Base-by-base conservation (phyloP, 92 coral and sea anemone species). In the Parazoanthus atlanticus region DNA sequence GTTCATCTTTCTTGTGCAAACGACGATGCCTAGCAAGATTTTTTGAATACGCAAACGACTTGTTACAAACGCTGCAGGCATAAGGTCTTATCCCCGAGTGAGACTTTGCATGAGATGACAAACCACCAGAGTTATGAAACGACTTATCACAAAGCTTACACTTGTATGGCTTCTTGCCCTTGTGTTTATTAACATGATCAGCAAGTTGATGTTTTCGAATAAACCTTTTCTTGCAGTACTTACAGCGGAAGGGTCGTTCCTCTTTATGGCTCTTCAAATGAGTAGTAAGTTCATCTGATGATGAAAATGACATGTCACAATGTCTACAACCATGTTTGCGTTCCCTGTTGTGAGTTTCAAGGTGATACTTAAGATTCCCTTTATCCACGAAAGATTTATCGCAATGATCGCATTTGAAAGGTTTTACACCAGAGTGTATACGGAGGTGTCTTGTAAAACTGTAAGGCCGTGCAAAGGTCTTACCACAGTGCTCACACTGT, bases 141-240 rank as follows among this genome's bases (percentile, higher is more conserved):
- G 85, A 54, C 31, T 82, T 64, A 10, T 82, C 86, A n/a, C 75
- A 82, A 28, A 69, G 74, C 38, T 64, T 38, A 28, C 86, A 61
- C 23, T 82, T 82, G 31, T 36, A 28, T 16, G 86, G 86, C 25
- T 16, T 38, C 10, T 66, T 82, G 12, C 76, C 86, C 32, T 82
- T 82, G 86, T 82, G 86, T 21, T 6, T 65, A 43, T 40, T 82
- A 54, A 61, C 52, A n/a, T 81, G 85, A 30, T 81, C 86, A 61
- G 75, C 0, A 21, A 82, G 76, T 41, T 82, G 54, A 2, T 40
- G 75, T 65, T 66, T 64, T 13, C 74, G 54, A 6, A 40, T 64
- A 65, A 82, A 82, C 30, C 74, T 64, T 41, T 34, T 65, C 30
- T 36, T 41, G 52, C 86, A 82, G 26, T 82, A 67, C 29, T 25